A percentile compares a stretch with the other conserved stretches of the same genome.
Conservation (phyloP, 1,140 invertebrate species). For the Penaeus vannamei region DNA sequence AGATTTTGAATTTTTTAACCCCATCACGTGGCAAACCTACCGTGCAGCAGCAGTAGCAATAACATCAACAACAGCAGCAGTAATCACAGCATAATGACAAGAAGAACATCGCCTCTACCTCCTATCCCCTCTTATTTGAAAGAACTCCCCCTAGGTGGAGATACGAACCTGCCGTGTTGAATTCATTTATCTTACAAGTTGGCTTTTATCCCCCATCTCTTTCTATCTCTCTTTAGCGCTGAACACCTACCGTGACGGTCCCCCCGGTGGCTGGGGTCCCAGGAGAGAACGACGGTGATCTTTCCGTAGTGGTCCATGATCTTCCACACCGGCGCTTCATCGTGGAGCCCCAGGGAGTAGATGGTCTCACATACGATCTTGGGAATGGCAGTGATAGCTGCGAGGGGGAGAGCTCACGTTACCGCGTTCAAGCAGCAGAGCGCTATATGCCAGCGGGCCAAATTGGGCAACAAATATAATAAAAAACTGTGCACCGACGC, state of each 20-base stretch:
- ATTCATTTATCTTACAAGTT: no score
- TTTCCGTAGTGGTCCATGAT: slow-evolving; percentile 72
- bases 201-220: slow-evolving; percentile 3
- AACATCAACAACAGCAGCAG: no score
- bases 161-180: no score
- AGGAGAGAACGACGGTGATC: slow-evolving; percentile 71
- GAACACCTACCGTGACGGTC: slow-evolving; percentile 55
- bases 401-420: slow-evolving; percentile 65
- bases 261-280: slow-evolving; percentile 68
- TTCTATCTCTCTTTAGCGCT: no score
- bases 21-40: no score
- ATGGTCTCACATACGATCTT: slow-evolving; percentile 97
- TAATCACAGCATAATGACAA: no score
- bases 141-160: no score
- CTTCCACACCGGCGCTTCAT: slow-evolving; percentile 81
- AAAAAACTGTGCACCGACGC: slow-evolving; percentile 37
- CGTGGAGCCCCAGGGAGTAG: slow-evolving; percentile 91
- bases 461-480: slow-evolving; percentile 58
- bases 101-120: no score
- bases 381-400: slow-evolving; percentile 92
- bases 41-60: no score
- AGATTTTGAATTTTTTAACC: no score
- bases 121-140: no score
- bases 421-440: slow-evolving; percentile 58
- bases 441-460: slow-evolving; percentile 48